These are phyloP conservation scores for Hydrotaea diabolus DNA, from an alignment of 2,888 invertebrate species.

Conservation along the genomic window DNA sequence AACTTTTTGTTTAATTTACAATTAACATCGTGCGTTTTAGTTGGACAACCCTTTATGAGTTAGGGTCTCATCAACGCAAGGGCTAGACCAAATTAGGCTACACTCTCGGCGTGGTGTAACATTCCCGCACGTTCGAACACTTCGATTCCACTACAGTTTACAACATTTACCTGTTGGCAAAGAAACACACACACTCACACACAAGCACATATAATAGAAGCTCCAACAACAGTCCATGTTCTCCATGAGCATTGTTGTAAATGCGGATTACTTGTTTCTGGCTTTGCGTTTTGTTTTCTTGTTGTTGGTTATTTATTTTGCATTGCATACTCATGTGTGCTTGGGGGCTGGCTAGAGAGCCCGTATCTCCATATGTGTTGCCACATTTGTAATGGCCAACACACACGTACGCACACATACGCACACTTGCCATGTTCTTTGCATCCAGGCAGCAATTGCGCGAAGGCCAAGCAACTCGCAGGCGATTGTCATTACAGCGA, in stretches of 20 bases:
- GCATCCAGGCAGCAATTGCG: background rate
- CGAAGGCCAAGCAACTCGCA: slow-evolving; percentile 30
- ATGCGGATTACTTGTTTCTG: background rate
- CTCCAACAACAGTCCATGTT: background rate
- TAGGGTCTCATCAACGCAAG: background rate
- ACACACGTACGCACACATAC: too few relatives aligned
- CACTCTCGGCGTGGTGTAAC: background rate
- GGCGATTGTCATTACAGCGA: slow-evolving; percentile 47
- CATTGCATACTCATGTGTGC: too few relatives aligned
- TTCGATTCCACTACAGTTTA: slow-evolving; percentile 1
- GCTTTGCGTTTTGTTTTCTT: background rate
- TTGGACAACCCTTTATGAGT: background rate
- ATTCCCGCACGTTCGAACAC: background rate
- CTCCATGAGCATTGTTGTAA: slow-evolving; percentile 20
- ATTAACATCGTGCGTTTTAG: too few relatives aligned
- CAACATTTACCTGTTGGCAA: slow-evolving; percentile 27
- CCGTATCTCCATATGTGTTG: slow-evolving; percentile 4
- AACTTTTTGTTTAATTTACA: too few relatives aligned
- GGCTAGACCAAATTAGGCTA: background rate
- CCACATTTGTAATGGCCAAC: background rate
- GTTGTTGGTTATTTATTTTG: background rate
- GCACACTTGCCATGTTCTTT: too few relatives aligned
- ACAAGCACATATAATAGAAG: too few relatives aligned
- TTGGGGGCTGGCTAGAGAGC: background rate
- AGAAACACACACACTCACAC: background rate